These are phyloP conservation scores for Mamestra brassicae DNA, from an alignment of 2,888 invertebrate genomes.

Conservation along the genomic window DNA sequence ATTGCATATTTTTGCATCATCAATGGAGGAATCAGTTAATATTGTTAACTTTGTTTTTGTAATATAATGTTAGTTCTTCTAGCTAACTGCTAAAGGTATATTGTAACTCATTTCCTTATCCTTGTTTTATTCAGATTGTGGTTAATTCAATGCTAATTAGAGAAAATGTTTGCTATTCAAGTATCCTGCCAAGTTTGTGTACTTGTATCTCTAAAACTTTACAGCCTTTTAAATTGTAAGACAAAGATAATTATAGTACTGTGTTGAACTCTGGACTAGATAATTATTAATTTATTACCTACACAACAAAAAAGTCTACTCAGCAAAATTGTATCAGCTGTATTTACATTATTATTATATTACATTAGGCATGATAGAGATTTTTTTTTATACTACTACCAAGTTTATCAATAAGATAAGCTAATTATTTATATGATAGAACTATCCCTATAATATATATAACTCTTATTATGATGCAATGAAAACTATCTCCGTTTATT, in stretches of 20 bases:
- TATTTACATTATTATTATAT: too few relatives aligned
- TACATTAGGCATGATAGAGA: too few relatives aligned
- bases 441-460: neutral
- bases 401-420: neutral
- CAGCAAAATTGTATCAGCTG: too few relatives aligned
- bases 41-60: neutral
- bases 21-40: neutral
- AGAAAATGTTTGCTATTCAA: slow-evolving; percentile 48
- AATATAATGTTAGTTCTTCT: neutral
- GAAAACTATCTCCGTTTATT: slow-evolving; percentile 3
- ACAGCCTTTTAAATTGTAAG: neutral
- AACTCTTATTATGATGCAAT: slow-evolving; percentile 7
- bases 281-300: neutral
- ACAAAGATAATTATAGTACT: neutral
- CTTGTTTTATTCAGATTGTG: slow-evolving; percentile 38
- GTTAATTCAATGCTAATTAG: slow-evolving; percentile 56
- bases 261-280: slow-evolving; percentile 3
- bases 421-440: neutral
- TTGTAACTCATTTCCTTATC: slow-evolving; percentile 21
- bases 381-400: too few relatives aligned
- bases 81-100: neutral
- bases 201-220: slow-evolving; percentile 15
- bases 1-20: slow-evolving; percentile 17
- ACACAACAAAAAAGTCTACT: neutral
- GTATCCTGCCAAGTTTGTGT: slow-evolving; percentile 34